A percentile compares a stretch with the other conserved stretches of the same genome.
These are phyloP conservation scores for Brienomyrus longianalis DNA, from an alignment of 2,113 vertebrate species.

Conservation along the genomic window DNA sequence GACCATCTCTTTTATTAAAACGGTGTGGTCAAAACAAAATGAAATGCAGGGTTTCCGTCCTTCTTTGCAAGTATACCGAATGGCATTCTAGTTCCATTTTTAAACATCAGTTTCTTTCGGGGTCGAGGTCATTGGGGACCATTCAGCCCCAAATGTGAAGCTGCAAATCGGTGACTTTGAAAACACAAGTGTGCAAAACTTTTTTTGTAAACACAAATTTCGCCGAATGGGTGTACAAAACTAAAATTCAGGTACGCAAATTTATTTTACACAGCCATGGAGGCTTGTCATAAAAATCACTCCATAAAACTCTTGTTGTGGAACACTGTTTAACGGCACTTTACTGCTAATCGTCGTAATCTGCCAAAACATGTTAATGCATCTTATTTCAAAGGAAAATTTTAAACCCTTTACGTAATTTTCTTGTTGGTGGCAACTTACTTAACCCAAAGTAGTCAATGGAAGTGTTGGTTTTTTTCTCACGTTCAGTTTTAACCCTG, in stretches of 20 bases:
- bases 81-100: not conserved
- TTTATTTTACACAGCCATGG: too few relatives aligned
- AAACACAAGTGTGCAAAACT: not conserved
- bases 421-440: not conserved
- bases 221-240: not conserved
- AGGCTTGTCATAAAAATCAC: not conserved
- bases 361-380: constrained; percentile 15
- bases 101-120: not conserved
- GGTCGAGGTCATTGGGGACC: not conserved
- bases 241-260: not conserved
- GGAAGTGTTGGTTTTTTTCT: not conserved
- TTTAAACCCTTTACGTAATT: not conserved
- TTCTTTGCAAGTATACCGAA: not conserved
- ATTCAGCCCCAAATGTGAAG: not conserved
- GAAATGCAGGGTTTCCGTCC: not conserved
- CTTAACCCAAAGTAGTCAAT: not conserved
- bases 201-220: not conserved
- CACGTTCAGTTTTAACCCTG: not conserved
- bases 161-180: not conserved
- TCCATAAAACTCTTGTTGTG: not conserved
- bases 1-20: not conserved
- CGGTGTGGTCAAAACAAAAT: not conserved
- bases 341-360: not conserved
- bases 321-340: not conserved
- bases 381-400: not conserved